A percentile compares a stretch with the other conserved stretches of the same genome.
Conservation (phyloP, 2,888 invertebrate genomes). For the Erebia ligea region DNA sequence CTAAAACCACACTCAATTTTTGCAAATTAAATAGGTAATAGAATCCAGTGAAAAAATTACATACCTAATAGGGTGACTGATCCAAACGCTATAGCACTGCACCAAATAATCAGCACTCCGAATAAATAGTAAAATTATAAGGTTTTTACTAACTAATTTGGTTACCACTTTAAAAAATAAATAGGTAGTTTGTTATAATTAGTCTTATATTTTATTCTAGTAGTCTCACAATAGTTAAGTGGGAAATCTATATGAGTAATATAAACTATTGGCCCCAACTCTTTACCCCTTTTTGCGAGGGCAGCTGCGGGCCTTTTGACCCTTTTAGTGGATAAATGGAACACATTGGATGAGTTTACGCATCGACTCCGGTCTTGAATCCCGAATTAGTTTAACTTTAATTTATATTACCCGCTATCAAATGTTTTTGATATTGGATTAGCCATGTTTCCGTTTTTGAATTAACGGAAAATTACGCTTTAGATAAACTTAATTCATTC, state of each 20-base stretch:
- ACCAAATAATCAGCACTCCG: too few relatives aligned
- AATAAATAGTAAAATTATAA: too few relatives aligned
- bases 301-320: constrained; percentile 48
- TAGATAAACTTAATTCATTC: background rate
- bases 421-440: constrained; percentile 38
- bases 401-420: constrained; percentile 37
- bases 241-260: constrained; percentile 34
- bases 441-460: constrained; percentile 26
- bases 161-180: too few relatives aligned
- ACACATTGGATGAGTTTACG: constrained; percentile 45
- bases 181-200: background rate
- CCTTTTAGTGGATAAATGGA: constrained; percentile 56
- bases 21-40: too few relatives aligned
- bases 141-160: too few relatives aligned
- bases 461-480: constrained; percentile 12
- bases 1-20: too few relatives aligned
- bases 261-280: constrained; percentile 33
- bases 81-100: too few relatives aligned
- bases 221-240: constrained; percentile 7
- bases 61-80: too few relatives aligned
- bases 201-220: constrained; percentile 9
- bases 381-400: constrained; percentile 42
- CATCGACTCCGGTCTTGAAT: constrained; percentile 39
- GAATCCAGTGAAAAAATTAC: too few relatives aligned
- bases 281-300: constrained; percentile 34